Conservation (phyloP, 2,888 invertebrate genomes). For the Altica lythri region DNA sequence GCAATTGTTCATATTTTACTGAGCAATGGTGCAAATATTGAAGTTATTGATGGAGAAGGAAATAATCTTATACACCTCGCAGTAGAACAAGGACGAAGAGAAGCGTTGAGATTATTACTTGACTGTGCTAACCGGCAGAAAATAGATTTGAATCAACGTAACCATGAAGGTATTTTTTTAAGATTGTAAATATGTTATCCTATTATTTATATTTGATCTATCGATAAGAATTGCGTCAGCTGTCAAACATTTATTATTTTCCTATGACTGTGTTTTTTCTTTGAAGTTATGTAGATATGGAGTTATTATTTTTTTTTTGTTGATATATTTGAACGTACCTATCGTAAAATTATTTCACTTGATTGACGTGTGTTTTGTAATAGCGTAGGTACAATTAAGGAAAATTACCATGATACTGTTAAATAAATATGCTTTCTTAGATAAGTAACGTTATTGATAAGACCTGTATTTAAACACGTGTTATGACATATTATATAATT, state of each 20-base stretch:
- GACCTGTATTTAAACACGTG: too few species aligned
- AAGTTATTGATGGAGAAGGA: conserved; percentile 54
- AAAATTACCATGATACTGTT: too few species aligned
- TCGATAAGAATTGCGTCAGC: background rate
- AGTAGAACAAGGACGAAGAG: conserved; percentile 50
- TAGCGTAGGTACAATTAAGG: too few species aligned
- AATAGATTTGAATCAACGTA: conserved; percentile 44
- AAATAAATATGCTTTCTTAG: too few species aligned
- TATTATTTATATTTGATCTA: conserved; percentile 1
- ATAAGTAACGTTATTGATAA: too few species aligned
- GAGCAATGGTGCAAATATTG: conserved; percentile 54
- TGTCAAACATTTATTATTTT: background rate
- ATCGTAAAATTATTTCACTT: too few species aligned
- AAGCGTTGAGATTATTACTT: conserved; percentile 44
- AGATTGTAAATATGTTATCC: background rate
- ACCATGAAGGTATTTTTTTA: conserved; percentile 51
- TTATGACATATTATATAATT: too few species aligned
- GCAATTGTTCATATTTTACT: conserved; percentile 53
- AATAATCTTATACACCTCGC: conserved; percentile 57
- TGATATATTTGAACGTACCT: too few species aligned
- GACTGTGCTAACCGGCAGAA: conserved; percentile 42
- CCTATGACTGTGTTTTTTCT: too few species aligned
- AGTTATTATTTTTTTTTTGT: too few species aligned
- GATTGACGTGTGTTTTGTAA: too few species aligned
- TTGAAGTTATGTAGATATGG: too few species aligned